A percentile compares a stretch with the other conserved stretches of the same genome.
Evolutionary conservation across 2,888 invertebrate genomes (phyloP).

Genomic region (Cartodere bifasciata): DNA sequence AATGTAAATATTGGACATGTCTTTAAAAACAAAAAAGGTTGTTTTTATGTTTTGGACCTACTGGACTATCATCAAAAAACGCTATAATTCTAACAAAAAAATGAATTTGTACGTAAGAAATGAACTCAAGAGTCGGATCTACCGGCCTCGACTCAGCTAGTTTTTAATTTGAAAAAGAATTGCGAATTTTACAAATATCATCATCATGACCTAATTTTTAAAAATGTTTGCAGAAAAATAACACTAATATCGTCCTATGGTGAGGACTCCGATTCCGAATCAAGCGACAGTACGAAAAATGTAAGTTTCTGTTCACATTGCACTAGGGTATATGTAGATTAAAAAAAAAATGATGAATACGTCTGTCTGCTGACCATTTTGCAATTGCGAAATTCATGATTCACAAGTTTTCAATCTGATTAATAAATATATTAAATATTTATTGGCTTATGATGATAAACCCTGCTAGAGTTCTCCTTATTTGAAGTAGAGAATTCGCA

Average conservation of each 20-base stretch:
- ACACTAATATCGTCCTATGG: conserved; percentile 45
- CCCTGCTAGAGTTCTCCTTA: conserved; percentile 32
- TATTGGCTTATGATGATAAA: conserved; percentile 28
- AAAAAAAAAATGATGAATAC: conserved; percentile 3
- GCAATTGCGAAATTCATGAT: conserved; percentile 15
- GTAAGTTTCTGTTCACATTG: conserved; percentile 1
- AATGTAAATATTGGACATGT: too few relatives aligned
- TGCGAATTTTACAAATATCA: too few relatives aligned
- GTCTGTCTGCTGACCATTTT: conserved; percentile 7
- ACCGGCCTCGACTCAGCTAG: too few relatives aligned
- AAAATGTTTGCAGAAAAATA: too few relatives aligned
- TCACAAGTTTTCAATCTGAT: conserved; percentile 37
- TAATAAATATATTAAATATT: conserved; percentile 13
- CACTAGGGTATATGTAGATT: neutral
- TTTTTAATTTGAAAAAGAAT: too few relatives aligned
- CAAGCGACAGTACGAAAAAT: conserved; percentile 31
- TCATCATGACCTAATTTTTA: too few relatives aligned
- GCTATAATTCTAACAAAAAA: too few relatives aligned
- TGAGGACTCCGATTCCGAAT: conserved; percentile 35
- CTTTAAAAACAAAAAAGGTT: too few relatives aligned
- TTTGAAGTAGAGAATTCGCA: conserved; percentile 28
- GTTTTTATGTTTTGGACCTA: too few relatives aligned
- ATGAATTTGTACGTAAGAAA: too few relatives aligned
- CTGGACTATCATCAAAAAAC: too few relatives aligned
- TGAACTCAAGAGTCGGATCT: too few relatives aligned